Evolutionary conservation across 2,888 invertebrate genomes (phyloP), one percentile per base, ranked within the genome.

Genomic region (Rotaria magnacalcarata): DNA sequence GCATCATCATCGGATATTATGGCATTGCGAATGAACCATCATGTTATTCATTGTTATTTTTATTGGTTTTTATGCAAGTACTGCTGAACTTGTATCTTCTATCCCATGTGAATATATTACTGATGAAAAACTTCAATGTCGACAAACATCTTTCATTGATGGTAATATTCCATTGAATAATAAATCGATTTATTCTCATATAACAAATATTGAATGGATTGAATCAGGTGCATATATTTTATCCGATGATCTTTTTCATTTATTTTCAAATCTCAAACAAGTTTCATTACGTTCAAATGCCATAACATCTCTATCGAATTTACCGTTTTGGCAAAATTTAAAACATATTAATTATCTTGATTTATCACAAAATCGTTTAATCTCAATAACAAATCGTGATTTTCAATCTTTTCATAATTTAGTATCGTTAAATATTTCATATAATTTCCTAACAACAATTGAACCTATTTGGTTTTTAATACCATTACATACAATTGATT

Each of bases 291-390:
- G 47, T 47, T 43, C 80, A 14, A 80, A 80, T 47, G 3, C 80
- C 19, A 47, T 80, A n/a, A 80, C 80, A 80, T 47, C 43, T 0
- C 14, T 80, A 80, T 47, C 43, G 1, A 47, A 14, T 47, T n/a
- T 80, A 47, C 47, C 47, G 10, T 80, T 43, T 43, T 80, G 43
- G 47, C n/a, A 24, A 3, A 21, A 47, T 47, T 47, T 47, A n/a
- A 80, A n/a, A 80, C 24, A 41, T 24, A 47, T 80, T 47, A 4
- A 10, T n/a, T 47, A 80, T 80, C 47, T 80, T n/a, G 80, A 80
- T 80, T 19, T 80, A 47, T 80, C 80, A 47, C 80, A 80, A 47
- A 80, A 80, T 80, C 80, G 80, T 80, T 47, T 80, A 43, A 47
- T n/a, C 47, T 41, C 80, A n/a, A 47, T 80, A n/a, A 43, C 19